phyloP scores from a whole-genome alignment of 2,888 invertebrate species.

The Leptothorax acervorum region DNA sequence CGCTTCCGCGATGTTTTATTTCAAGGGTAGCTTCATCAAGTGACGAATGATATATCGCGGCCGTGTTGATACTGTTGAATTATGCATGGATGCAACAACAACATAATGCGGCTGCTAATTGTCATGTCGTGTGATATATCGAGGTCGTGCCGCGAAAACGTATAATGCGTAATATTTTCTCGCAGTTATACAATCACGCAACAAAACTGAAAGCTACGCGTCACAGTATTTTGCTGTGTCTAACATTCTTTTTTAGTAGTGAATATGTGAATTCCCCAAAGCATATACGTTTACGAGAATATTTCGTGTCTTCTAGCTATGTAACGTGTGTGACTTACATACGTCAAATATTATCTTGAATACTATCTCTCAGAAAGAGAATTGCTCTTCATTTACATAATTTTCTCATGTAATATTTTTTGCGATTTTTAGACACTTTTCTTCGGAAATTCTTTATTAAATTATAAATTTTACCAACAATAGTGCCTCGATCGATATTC shows the following conservation, averaged over 20 bases:
- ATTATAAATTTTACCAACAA: not conserved
- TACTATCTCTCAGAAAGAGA: not conserved
- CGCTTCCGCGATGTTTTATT: slow-evolving; percentile 27
- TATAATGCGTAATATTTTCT: slow-evolving; percentile 42
- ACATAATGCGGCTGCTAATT: slow-evolving; percentile 49
- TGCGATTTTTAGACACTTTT: not conserved
- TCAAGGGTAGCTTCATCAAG: slow-evolving; percentile 46
- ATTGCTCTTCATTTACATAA: not conserved
- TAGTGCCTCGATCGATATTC: not conserved
- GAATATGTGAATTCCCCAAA: not conserved
- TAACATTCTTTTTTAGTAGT: slow-evolving; percentile 1
- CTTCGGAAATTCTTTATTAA: not conserved
- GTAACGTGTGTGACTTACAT: not conserved
- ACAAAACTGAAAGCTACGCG: not conserved
- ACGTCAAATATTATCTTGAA: slow-evolving; percentile 7
- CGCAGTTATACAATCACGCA: not conserved
- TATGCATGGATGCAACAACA: slow-evolving; percentile 52
- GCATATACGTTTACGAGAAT: not conserved
- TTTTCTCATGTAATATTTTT: not conserved
- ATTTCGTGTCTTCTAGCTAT: not conserved
- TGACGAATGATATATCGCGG: slow-evolving; percentile 47
- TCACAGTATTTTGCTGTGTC: not conserved
- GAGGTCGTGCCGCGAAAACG: slow-evolving; percentile 18
- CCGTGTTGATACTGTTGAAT: slow-evolving; percentile 45
- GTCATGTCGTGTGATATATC: slow-evolving; percentile 47